Percentiles rank a stretch among this genome's conserved stretches.
phyloP scores from a whole-genome alignment of 2,797 vertebrate species.

The Numenius phaeopus region DNA sequence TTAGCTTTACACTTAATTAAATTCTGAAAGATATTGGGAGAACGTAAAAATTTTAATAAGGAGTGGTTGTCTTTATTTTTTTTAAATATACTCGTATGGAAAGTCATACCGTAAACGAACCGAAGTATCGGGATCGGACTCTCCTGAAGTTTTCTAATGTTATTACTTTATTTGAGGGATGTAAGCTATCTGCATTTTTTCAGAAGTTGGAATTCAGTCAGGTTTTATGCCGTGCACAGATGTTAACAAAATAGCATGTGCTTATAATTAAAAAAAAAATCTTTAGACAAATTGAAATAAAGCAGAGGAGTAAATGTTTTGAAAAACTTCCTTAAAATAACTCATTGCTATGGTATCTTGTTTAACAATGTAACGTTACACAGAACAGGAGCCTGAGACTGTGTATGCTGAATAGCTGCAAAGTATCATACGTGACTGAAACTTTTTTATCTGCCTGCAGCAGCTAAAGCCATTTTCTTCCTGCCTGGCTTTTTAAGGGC shows the following conservation, averaged over 20 bases:
- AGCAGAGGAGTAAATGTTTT: constrained; percentile 87
- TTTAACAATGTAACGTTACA: constrained; percentile 78
- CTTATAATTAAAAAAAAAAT: constrained; percentile 81
- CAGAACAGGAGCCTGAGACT: constrained; percentile 73
- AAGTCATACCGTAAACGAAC: constrained; percentile 17
- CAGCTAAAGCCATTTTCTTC: constrained; percentile 36
- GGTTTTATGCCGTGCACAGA: constrained; percentile 66
- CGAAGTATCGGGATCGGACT: not conserved
- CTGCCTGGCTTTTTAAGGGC: not conserved
- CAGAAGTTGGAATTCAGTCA: constrained; percentile 61
- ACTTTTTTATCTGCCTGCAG: constrained; percentile 63
- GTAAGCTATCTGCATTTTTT: constrained; percentile 66
- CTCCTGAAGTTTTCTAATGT: constrained; percentile 34
- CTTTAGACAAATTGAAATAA: constrained; percentile 87
- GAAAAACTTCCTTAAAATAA: constrained; percentile 85
- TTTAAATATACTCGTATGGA: not conserved
- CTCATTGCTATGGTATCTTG: constrained; percentile 78
- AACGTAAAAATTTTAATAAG: constrained; percentile 11
- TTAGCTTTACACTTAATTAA: constrained; percentile 65
- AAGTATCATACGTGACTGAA: constrained; percentile 45
- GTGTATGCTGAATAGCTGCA: constrained; percentile 51
- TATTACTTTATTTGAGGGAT: constrained; percentile 42
- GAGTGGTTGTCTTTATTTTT: not conserved
- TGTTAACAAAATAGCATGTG: constrained; percentile 79
- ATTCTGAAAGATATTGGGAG: constrained; percentile 28